Conservation (phyloP, 35 echinoderm and acorn worm species). For the Hemicentrotus pulcherrimus region DNA sequence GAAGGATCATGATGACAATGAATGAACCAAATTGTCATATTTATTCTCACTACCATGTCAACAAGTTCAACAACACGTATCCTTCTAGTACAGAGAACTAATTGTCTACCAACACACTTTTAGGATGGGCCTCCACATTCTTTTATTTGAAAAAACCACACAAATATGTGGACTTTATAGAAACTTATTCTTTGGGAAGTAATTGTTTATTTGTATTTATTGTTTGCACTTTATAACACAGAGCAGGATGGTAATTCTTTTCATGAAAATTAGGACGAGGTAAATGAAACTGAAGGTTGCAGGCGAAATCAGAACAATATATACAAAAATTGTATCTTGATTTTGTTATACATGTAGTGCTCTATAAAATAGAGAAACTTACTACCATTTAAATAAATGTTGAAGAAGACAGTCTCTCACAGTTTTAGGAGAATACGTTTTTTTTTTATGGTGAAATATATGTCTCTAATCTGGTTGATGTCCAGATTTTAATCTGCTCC, state of each 20-base stretch:
- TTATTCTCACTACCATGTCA: not conserved
- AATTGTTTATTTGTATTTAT: slow-evolving; percentile 21
- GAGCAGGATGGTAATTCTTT: not conserved
- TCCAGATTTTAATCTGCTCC: too few relatives aligned
- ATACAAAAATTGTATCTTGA: too few relatives aligned
- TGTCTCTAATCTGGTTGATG: too few relatives aligned
- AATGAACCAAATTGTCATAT: not conserved
- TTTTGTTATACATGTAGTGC: too few relatives aligned
- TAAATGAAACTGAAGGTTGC: not conserved
- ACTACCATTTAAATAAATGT: too few relatives aligned
- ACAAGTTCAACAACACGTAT: not conserved
- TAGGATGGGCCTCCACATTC: slow-evolving; percentile 2
- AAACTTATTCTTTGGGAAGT: not conserved
- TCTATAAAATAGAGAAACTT: too few relatives aligned
- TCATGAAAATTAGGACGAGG: not conserved
- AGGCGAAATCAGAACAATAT: not conserved
- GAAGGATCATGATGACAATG: not conserved
- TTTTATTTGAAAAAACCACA: not conserved
- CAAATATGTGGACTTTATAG: not conserved
- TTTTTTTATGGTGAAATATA: too few relatives aligned
- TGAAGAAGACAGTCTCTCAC: too few relatives aligned
- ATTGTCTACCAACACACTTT: not conserved
- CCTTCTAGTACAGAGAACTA: not conserved
- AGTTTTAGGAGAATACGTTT: too few relatives aligned
- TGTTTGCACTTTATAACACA: not conserved